Evolutionary conservation across 2,113 vertebrate species (phyloP), one percentile per base, ranked within the genome.

Genomic region (Garra rufa): DNA sequence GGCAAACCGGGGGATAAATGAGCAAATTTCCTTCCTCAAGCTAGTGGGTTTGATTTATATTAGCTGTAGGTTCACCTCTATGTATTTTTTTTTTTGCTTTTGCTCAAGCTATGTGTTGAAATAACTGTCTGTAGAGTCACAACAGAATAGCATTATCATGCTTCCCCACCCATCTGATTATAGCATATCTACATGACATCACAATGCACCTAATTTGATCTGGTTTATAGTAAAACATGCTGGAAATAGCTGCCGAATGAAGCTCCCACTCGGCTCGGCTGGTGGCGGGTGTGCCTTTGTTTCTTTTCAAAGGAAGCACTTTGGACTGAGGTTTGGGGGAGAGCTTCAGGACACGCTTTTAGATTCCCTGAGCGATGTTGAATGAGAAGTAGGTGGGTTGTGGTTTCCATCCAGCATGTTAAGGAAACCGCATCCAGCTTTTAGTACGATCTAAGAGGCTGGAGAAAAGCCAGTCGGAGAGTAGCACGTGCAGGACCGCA

Each of bases 391-490:
- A 43, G 79, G 38, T 73, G 52, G 81, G 83, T 67, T 86, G 67
- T 50, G 61, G 82, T 86, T 85, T 87, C 75, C 61, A 26, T 80
- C 81, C 87, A 83, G 73, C 74, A 65, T 86, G 84, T 83, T 76
- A 26, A 50, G 28, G 34, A 85, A 88, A 61, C 84, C 83, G 1
- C 74, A 74, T 46, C 44, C 38, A 87, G 75, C 67, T 79, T 30
- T 69, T 41, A 21, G 30, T 83, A 11, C 21, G 63, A 84, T 43
- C 61, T 57, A 85, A 79, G 76, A 79, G 79, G 65, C 11, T 70
- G 59, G 57, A 65, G 77, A 41, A 13, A 41, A 24, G 21, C 50
- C 75, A 57, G 50, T 24, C 50, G 6, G 3, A 80, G 57, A 48
- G 24, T 8, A 6, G 59, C 77, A 46, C 17, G 24, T 65, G 77